Percentiles rank a stretch among this genome's conserved stretches.
These are phyloP conservation scores for Erebia palarica DNA, from an alignment of 2,888 invertebrate genomes.

Conservation along the genomic window DNA sequence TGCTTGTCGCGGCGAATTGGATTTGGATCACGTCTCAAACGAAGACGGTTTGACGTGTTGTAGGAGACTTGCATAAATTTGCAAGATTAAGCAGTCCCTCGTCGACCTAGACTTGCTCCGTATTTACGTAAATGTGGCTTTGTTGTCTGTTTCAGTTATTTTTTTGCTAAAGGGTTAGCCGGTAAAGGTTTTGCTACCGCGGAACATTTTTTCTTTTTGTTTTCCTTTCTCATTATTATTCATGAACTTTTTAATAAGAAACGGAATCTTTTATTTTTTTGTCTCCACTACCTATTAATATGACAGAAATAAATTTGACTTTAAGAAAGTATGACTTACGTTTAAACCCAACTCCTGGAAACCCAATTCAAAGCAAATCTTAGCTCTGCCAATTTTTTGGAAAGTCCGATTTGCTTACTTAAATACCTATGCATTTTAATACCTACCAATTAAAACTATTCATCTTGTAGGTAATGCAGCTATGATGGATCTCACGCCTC, in stretches of 20 bases:
- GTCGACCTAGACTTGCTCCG: constrained; percentile 49
- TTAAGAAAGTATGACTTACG: too few relatives aligned
- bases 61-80: constrained; percentile 80
- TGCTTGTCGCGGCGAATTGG: constrained; percentile 73
- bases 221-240: constrained; percentile 4
- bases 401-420: too few relatives aligned
- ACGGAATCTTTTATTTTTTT: neutral
- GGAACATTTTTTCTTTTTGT: constrained; percentile 1
- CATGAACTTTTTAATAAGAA: neutral
- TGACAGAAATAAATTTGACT: too few relatives aligned
- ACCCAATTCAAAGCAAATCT: too few relatives aligned
- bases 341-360: too few relatives aligned
- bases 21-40: constrained; percentile 77
- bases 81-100: constrained; percentile 73
- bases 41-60: constrained; percentile 79
- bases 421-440: too few relatives aligned
- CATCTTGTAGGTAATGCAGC: too few relatives aligned
- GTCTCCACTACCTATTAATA: too few relatives aligned
- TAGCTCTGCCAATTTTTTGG: too few relatives aligned
- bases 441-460: too few relatives aligned
- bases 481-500: too few relatives aligned
- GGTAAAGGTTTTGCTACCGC: neutral
- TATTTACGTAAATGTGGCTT: constrained; percentile 65
- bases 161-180: constrained; percentile 10
- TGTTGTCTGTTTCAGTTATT: constrained; percentile 19